Evolutionary conservation across 2,797 vertebrate genomes (phyloP), one percentile per base, ranked within the genome.

Genomic region (Aphelocoma californica): DNA sequence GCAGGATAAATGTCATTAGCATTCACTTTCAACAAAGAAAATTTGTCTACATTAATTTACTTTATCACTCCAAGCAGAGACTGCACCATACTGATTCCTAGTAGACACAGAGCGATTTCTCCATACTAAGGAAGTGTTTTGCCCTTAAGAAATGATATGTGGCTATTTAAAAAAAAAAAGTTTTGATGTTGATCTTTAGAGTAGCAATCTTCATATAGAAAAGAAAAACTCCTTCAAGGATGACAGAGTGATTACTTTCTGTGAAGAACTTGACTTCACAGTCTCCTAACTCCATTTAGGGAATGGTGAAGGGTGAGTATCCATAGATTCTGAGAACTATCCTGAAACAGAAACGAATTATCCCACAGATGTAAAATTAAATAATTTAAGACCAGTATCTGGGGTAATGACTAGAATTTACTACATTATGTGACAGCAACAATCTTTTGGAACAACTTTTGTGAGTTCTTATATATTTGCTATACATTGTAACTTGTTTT

Each of bases 11-110:
- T 79, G 70, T 70, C 86, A 91, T 96, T 93, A 89, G 48, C 65
- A 78, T 91, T 94, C 74, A 90, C 36, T 91, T 95, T 86, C 73
- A 95, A 61, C 67, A 90, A 64, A 89, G 53, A 86, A 40, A 40
- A 40, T 40, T 77, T 92, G 79, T 92, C 73, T 85, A 81, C 50
- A 75, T 71, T 73, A 6, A 95, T 91, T 93, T 86, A 36, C 77
- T 89, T 95, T 94, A 92, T 95, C 90, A 86, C 38, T 95, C 20
- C 53, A 93, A 88, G 51, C 81, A 91, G 14, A 83, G 32, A 45
- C 51, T 78, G 72, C 56, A 86, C 44, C 69, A 90, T 19, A 94
- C 64, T 82, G 75, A 72, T 91, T 92, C 67, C 48, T 83, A 8
- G 58, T 57, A 93, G 70, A 56, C 54, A 53, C 3, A 79, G 16